A percentile compares a stretch with the other conserved stretches of the same genome.
phyloP scores from a whole-genome alignment of 2,888 invertebrate species.

The Xestia c-nigrum region DNA sequence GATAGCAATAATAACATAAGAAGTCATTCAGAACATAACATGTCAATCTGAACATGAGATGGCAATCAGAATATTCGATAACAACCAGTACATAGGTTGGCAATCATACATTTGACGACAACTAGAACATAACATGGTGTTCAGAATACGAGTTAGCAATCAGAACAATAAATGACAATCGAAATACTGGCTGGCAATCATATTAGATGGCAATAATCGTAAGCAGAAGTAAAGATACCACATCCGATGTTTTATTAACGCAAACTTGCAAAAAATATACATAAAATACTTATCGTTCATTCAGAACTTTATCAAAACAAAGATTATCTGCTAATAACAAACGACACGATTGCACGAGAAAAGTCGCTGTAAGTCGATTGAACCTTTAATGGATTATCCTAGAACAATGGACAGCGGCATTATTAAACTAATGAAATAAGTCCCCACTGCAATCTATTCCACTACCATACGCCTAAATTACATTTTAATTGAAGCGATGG shows the following conservation, averaged over 20 bases:
- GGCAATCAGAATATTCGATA: no score
- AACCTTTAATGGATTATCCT: constrained; percentile 32
- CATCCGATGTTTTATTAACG: neutral
- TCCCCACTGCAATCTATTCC: constrained; percentile 41
- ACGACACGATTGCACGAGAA: constrained; percentile 10
- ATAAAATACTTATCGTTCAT: no score
- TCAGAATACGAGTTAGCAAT: neutral
- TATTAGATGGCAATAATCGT: neutral
- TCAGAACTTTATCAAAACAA: neutral
- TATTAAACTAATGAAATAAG: constrained; percentile 43
- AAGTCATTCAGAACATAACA: neutral
- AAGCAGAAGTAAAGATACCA: neutral
- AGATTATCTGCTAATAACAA: neutral
- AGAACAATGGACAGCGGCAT: constrained; percentile 28
- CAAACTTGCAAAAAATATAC: neutral
- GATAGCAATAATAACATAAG: neutral
- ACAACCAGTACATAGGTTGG: neutral
- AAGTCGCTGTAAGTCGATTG: constrained; percentile 38
- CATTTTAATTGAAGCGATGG: constrained; percentile 48
- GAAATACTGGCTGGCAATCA: neutral
- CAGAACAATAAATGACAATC: neutral
- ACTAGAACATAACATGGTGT: neutral
- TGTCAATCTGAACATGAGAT: neutral
- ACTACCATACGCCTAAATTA: constrained; percentile 45
- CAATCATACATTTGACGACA: neutral